phyloP scores from a whole-genome alignment of 1,140 invertebrate species.

The Tribolium castaneum region DNA sequence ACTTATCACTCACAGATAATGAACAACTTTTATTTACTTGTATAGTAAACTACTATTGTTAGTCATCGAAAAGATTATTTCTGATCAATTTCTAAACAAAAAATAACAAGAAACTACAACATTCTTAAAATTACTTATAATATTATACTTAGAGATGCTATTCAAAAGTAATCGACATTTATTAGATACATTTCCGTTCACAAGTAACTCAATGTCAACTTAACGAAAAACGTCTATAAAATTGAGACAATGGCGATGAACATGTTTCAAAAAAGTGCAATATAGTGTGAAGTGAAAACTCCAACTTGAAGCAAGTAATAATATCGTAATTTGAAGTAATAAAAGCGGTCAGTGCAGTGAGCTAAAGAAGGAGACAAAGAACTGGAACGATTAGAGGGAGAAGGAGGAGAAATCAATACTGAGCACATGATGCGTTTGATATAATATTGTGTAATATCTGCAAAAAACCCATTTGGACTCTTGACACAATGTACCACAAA shows the following conservation, averaged over 20 bases:
- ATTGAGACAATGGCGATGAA: neutral
- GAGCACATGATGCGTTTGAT: neutral
- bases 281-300: neutral
- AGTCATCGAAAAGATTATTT: too few species aligned
- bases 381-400: neutral
- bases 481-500: neutral
- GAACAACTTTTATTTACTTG: too few species aligned
- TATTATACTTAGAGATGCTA: too few species aligned
- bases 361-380: neutral
- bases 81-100: too few species aligned
- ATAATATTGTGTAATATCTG: neutral
- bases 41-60: too few species aligned
- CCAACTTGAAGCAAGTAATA: neutral
- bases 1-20: too few species aligned
- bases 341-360: neutral
- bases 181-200: too few species aligned
- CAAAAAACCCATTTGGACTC: neutral
- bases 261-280: neutral
- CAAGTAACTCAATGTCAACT: too few species aligned
- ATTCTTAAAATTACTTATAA: too few species aligned
- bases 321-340: slow-evolving; percentile 5
- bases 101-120: too few species aligned
- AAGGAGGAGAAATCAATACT: neutral
- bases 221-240: too few species aligned
- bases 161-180: too few species aligned